Conservation (phyloP, 2,888 invertebrate species). For the Amaurobius ferox region DNA sequence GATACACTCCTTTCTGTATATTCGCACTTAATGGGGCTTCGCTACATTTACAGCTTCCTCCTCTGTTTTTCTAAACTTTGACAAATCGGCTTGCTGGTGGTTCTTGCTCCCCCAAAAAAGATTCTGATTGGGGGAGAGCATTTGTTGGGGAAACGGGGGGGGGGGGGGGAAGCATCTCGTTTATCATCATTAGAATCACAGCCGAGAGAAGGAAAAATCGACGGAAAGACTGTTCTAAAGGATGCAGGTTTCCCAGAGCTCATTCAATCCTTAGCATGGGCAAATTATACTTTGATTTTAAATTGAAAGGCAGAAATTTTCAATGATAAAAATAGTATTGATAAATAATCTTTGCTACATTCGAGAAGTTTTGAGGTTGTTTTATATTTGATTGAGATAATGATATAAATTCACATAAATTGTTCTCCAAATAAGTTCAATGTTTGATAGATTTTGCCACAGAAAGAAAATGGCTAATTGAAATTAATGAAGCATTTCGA, state of each 20-base stretch:
- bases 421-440: no score
- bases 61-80: slow-evolving; percentile 63
- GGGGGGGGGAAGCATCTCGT: slow-evolving; percentile 23
- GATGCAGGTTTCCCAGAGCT: background rate
- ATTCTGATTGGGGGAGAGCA: slow-evolving; percentile 51
- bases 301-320: slow-evolving; percentile 34
- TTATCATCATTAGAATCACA: slow-evolving; percentile 65
- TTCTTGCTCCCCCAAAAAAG: slow-evolving; percentile 4
- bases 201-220: slow-evolving; percentile 39
- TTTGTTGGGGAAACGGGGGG: slow-evolving; percentile 19
- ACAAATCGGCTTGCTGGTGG: slow-evolving; percentile 24
- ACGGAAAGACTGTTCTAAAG: background rate
- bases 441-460: no score
- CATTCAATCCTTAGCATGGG: background rate
- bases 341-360: background rate
- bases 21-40: slow-evolving; percentile 36
- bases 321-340: slow-evolving; percentile 7
- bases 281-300: slow-evolving; percentile 41
- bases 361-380: no score
- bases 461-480: no score
- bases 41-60: slow-evolving; percentile 42
- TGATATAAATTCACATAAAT: no score
- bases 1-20: slow-evolving; percentile 15
- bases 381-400: no score
- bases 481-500: no score